Conservation (phyloP, 2,797 vertebrate genomes). For the Argya squamiceps region DNA sequence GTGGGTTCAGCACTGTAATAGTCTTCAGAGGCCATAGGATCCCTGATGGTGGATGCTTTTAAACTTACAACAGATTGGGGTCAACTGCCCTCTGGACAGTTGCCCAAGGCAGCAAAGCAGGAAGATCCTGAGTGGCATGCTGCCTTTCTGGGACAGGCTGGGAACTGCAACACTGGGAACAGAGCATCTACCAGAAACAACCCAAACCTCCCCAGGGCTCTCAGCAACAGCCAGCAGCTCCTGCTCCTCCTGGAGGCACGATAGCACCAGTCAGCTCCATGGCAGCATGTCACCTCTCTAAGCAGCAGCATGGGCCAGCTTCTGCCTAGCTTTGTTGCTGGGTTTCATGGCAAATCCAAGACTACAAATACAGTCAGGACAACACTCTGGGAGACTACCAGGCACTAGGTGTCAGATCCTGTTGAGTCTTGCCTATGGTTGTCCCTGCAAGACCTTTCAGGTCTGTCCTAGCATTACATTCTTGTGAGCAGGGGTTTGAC, state of each 20-base stretch:
- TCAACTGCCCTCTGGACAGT: neutral
- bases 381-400: neutral
- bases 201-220: neutral
- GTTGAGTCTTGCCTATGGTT: rapidly evolving
- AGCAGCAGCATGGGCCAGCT: neutral
- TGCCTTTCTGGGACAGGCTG: neutral
- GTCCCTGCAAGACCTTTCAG: neutral
- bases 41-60: neutral
- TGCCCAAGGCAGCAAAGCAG: neutral
- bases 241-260: neutral
- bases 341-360: neutral
- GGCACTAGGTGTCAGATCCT: neutral
- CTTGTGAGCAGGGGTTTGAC: neutral
- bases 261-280: neutral
- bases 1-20: neutral
- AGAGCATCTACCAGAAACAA: neutral
- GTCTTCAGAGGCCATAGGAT: neutral
- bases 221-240: neutral
- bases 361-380: neutral
- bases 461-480: neutral
- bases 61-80: neutral
- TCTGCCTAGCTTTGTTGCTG: neutral
- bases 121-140: neutral
- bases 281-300: neutral
- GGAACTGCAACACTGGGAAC: neutral